Conservation (phyloP, 1,140 invertebrate species). For the Amyelois transitella region DNA sequence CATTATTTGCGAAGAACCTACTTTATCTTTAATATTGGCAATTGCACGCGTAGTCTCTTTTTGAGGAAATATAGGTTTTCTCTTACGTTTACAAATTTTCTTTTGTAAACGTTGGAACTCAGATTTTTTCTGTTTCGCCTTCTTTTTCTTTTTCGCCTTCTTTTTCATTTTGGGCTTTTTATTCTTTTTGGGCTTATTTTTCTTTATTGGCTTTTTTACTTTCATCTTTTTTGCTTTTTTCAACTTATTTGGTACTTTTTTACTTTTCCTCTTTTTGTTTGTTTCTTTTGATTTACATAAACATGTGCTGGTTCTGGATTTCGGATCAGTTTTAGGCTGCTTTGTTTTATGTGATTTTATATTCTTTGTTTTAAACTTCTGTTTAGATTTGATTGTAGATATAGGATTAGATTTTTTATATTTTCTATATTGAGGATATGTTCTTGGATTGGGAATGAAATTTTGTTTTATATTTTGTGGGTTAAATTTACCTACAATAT, state of each 20-base stretch:
- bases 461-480: neutral
- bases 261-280: neutral
- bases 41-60: no score
- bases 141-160: neutral
- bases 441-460: no score
- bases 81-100: neutral
- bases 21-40: neutral
- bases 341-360: neutral
- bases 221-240: neutral
- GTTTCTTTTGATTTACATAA: neutral
- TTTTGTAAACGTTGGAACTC: neutral
- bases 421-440: no score
- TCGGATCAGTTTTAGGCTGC: neutral
- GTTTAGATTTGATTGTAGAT: no score
- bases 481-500: neutral
- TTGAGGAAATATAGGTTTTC: neutral
- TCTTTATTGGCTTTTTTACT: neutral
- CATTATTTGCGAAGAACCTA: neutral
- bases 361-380: no score
- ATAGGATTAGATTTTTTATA: no score
- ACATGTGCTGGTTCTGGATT: no score
- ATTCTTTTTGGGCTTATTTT: neutral
- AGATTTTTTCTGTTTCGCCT: neutral
- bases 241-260: neutral
- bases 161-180: neutral